Evolutionary conservation across 2,888 invertebrate species (phyloP).

Genomic region (Melieria picta): DNA sequence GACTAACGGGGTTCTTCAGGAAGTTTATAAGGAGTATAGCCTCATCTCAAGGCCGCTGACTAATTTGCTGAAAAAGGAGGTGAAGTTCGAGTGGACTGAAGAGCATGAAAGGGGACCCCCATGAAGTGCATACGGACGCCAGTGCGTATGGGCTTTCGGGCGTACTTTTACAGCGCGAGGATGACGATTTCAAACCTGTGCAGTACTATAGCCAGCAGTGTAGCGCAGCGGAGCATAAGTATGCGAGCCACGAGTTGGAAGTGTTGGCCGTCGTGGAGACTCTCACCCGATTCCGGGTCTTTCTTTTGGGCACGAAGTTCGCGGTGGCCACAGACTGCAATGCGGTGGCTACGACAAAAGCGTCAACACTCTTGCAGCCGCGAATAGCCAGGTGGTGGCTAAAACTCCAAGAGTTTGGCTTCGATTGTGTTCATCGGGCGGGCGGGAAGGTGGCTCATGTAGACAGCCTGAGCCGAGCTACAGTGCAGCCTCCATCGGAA

Average conservation of each 20-base stretch:
- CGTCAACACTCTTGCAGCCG: conserved; percentile 1
- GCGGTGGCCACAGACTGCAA: conserved; percentile 28
- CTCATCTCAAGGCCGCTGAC: conserved; percentile 43
- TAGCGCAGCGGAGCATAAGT: conserved; percentile 4
- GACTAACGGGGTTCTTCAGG: conserved; percentile 29
- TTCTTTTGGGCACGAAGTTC: conserved; percentile 19
- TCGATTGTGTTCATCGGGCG: conserved; percentile 8
- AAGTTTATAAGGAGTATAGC: conserved; percentile 34
- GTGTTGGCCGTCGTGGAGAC: conserved; percentile 14
- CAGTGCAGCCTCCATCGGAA: neutral
- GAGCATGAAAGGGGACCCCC: neutral
- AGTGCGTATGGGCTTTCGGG: conserved; percentile 14
- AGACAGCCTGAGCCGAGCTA: conserved; percentile 15
- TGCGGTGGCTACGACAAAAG: conserved; percentile 6
- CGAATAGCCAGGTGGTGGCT: conserved; percentile 30
- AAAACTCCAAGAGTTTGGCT: conserved; percentile 22
- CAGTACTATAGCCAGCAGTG: conserved; percentile 17
- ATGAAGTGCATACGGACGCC: conserved; percentile 15
- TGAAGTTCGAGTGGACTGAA: neutral
- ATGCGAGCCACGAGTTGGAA: conserved; percentile 15
- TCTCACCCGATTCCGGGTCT: conserved; percentile 27
- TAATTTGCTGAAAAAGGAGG: neutral
- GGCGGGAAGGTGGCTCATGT: conserved; percentile 16
- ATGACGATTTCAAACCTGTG: conserved; percentile 3
- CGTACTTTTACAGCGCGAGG: conserved; percentile 25